Base-by-base conservation (phyloP, 1,140 invertebrate genomes). In the Drosophila trapezifrons region DNA sequence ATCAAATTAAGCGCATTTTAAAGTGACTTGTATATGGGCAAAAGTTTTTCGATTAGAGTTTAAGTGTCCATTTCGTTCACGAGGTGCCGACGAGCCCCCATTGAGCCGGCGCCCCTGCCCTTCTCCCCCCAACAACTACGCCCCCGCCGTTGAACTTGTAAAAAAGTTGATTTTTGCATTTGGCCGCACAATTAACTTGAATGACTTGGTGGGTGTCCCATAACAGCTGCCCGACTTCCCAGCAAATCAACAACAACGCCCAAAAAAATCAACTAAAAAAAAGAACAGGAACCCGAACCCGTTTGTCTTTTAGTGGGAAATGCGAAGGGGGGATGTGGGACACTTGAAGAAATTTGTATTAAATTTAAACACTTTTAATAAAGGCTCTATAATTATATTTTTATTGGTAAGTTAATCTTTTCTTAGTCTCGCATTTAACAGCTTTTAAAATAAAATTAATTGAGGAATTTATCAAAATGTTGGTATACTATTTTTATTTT, bases 1-100 rank as follows among this genome's bases (percentile, higher is more conserved):
- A 89, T 89, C 84, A 89, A 89, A 89, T 89, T 89, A 89, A 89
- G 84, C 84, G 80, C 80, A 90, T 89, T 89, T 89, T 89, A 90
- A 89, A 89, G 84, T 89, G 84, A 89, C 84, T 89, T 89, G 85
- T 89, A 89, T 89, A 89, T 89, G 84, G 84, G 74, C 40, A 90
- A 89, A 87, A 89, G 85, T 89, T 89, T 89, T 89, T 89, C 84
- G 84, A 89, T 89, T 89, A 89, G 80, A 84, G 85, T 90, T 89
- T 89, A 87, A 87, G 83, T 89, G 84, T 87, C 83, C 83, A 87
- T 87, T 87, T 71, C 83, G 76, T 82, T 85, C 82, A 85, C 70
- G 82, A 85, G 82, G 82, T 85, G 83, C 65, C 79, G 82, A 85
- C 82, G 75, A 81, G 76, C 15, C 37, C 27, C 70, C 38, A 54